Conservation (phyloP, 2,888 invertebrate genomes). For the Octodonta nipae region DNA sequence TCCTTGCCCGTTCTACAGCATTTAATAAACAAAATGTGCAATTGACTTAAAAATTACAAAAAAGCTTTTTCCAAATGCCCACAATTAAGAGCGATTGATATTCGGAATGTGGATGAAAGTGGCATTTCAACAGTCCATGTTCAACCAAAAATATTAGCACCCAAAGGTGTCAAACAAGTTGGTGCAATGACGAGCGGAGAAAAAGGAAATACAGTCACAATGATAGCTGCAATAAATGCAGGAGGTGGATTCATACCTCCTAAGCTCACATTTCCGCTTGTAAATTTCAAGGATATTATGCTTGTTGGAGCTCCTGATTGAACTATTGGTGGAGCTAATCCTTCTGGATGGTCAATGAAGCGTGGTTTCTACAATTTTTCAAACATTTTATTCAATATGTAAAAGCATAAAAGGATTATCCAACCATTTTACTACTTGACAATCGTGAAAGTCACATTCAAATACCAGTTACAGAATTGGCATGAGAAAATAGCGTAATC, state of each 20-base stretch:
- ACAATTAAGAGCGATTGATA: background rate
- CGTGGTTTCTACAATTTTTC: no score
- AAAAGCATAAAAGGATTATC: background rate
- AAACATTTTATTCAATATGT: background rate
- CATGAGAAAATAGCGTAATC: background rate
- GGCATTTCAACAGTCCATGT: no score
- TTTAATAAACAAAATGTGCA: background rate
- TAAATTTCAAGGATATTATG: background rate
- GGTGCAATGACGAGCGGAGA: background rate
- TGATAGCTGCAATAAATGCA: background rate
- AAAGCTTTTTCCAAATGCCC: background rate
- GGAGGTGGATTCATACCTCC: background rate
- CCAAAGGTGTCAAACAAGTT: background rate
- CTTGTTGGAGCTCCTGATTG: background rate
- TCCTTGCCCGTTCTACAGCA: background rate
- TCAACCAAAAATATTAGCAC: no score
- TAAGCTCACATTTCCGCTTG: background rate
- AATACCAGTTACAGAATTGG: background rate
- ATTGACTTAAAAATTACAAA: background rate
- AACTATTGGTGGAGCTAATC: background rate
- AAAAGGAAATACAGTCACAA: background rate
- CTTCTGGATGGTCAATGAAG: background rate
- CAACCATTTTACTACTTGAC: background rate
- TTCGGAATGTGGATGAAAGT: constrained; percentile 1
- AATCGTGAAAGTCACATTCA: background rate